Evolutionary conservation across 2,797 vertebrate species (phyloP).

Genomic region (Esox masquinongy): DNA sequence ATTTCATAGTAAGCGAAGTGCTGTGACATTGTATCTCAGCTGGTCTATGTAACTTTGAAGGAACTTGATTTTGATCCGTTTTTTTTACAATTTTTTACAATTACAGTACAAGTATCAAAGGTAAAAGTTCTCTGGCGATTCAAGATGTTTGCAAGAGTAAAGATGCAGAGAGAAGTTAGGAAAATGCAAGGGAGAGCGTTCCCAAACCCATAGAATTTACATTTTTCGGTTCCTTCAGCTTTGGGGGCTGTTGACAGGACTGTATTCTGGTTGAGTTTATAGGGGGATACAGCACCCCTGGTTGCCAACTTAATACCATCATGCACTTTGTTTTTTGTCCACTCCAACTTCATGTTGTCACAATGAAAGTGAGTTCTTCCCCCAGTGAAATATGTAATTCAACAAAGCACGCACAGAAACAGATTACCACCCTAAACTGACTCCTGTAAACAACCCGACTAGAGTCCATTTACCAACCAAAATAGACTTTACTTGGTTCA

Average conservation of each 20-base stretch:
- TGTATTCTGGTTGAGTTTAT: constrained; percentile 60
- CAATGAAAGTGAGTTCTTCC: neutral
- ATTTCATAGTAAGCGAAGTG: constrained; percentile 73
- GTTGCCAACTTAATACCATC: constrained; percentile 10
- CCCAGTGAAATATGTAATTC: neutral
- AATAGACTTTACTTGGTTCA: neutral
- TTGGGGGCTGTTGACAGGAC: constrained; percentile 65
- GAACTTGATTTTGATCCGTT: no score
- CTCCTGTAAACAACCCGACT: neutral
- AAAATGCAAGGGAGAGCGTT: no score
- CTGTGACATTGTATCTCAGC: constrained; percentile 64
- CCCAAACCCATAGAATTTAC: no score
- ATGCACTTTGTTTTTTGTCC: neutral
- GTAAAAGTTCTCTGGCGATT: no score
- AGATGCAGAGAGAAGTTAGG: no score
- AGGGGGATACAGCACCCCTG: constrained; percentile 8
- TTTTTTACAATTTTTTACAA: no score
- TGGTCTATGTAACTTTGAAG: constrained; percentile 17
- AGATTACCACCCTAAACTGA: neutral
- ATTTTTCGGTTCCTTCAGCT: constrained; percentile 30
- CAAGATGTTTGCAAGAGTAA: no score
- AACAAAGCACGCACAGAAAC: neutral
- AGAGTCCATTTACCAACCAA: neutral
- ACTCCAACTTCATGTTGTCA: neutral
- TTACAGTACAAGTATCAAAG: no score